Conservation (phyloP, 2,888 invertebrate genomes). For the Lithophane semibrunnea region DNA sequence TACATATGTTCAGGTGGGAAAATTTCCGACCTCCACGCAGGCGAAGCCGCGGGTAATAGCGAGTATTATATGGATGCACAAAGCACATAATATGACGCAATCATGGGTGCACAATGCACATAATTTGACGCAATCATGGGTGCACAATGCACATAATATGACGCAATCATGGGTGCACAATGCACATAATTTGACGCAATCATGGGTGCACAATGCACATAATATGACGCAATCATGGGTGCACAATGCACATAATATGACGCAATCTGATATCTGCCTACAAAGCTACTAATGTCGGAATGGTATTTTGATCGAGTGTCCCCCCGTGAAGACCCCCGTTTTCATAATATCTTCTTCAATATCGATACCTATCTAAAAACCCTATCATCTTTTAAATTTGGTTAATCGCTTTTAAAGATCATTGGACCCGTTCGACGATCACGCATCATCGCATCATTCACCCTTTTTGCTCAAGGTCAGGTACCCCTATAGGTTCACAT, state of each 20-base stretch:
- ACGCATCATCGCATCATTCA: not conserved
- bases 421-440: conserved; percentile 14
- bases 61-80: too few relatives aligned
- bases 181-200: not conserved
- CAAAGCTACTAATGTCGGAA: not conserved
- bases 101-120: not conserved
- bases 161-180: too few relatives aligned
- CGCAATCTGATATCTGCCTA: too few relatives aligned
- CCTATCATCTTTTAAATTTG: not conserved
- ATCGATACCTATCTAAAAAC: not conserved
- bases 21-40: too few relatives aligned
- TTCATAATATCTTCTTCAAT: not conserved
- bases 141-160: not conserved
- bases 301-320: not conserved
- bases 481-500: conserved; percentile 19
- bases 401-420: conserved; percentile 17
- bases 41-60: too few relatives aligned
- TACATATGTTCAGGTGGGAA: too few relatives aligned
- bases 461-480: conserved; percentile 9
- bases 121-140: not conserved
- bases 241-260: not conserved
- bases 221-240: not conserved
- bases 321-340: not conserved
- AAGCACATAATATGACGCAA: not conserved
- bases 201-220: not conserved